A percentile compares a stretch with the other conserved stretches of the same genome.
These are phyloP conservation scores for Pseudomyrmex sp. DNA, from an alignment of 1,140 invertebrate genomes.

Conservation along the genomic window DNA sequence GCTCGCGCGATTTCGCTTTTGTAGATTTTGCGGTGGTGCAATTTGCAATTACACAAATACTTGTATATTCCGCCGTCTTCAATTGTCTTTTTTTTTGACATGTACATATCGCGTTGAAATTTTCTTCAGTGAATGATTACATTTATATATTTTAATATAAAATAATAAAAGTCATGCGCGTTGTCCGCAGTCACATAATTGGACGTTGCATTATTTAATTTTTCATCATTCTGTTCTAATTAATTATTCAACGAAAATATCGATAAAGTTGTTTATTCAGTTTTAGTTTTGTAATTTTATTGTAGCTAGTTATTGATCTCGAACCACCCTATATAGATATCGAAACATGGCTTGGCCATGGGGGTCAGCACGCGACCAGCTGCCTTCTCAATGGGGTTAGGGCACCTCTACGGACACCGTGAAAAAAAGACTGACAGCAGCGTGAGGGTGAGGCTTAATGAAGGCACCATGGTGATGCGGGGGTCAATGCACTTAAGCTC, in stretches of 20 bases:
- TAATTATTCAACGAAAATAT: too few relatives aligned
- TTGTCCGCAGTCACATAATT: too few relatives aligned
- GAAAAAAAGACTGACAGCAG: slow-evolving; percentile 65
- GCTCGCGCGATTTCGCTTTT: slow-evolving; percentile 21
- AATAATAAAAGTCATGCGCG: too few relatives aligned
- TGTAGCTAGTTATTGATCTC: slow-evolving; percentile 12
- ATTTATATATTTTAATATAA: too few relatives aligned
- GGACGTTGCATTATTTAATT: too few relatives aligned
- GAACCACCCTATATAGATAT: slow-evolving; percentile 58
- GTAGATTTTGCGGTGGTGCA: background rate
- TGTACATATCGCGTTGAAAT: too few relatives aligned
- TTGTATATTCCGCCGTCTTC: too few relatives aligned
- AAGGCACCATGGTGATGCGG: slow-evolving; percentile 48
- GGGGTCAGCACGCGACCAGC: slow-evolving; percentile 81
- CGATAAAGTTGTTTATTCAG: background rate
- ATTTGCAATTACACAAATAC: background rate
- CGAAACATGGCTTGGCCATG: slow-evolving; percentile 61
- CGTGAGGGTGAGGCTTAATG: slow-evolving; percentile 58
- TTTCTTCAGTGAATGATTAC: too few relatives aligned
- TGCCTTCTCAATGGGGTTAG: slow-evolving; percentile 71
- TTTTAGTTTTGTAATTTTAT: slow-evolving; percentile 1
- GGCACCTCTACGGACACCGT: slow-evolving; percentile 35
- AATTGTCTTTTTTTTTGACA: too few relatives aligned
- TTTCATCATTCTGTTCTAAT: too few relatives aligned
- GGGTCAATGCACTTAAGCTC: slow-evolving; percentile 62